These are phyloP conservation scores for Alectoris magna DNA, from an alignment of 2,797 vertebrate genomes.

Conservation along the genomic window DNA sequence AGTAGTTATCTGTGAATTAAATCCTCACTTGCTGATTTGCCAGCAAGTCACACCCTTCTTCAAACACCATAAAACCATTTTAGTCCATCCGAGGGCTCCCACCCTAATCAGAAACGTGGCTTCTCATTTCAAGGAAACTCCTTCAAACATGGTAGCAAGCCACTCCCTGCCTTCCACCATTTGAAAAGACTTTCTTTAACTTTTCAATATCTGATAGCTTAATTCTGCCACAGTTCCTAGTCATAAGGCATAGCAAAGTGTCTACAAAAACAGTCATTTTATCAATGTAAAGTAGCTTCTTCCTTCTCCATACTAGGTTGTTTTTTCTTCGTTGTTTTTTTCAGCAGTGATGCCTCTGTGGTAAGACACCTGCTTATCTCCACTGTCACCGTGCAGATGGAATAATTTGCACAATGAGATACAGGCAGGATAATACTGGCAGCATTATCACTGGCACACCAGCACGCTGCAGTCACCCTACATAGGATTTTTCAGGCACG, in stretches of 20 bases:
- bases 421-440: rapidly evolving
- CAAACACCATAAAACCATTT: neutral
- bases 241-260: neutral
- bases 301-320: neutral
- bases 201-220: neutral
- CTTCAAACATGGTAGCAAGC: neutral
- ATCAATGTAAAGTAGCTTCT: neutral
- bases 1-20: neutral
- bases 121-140: neutral
- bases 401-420: neutral
- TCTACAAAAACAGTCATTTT: neutral
- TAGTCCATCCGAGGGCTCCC: neutral
- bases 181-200: neutral
- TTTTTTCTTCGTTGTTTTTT: neutral
- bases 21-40: neutral
- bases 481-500: neutral
- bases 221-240: neutral
- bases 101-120: neutral
- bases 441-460: neutral
- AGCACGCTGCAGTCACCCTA: neutral
- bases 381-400: neutral
- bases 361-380: neutral
- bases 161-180: neutral
- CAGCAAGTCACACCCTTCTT: neutral
- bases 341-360: neutral